These are phyloP conservation scores for Morone saxatilis DNA, from an alignment of 2,113 vertebrate species.

Conservation along the genomic window DNA sequence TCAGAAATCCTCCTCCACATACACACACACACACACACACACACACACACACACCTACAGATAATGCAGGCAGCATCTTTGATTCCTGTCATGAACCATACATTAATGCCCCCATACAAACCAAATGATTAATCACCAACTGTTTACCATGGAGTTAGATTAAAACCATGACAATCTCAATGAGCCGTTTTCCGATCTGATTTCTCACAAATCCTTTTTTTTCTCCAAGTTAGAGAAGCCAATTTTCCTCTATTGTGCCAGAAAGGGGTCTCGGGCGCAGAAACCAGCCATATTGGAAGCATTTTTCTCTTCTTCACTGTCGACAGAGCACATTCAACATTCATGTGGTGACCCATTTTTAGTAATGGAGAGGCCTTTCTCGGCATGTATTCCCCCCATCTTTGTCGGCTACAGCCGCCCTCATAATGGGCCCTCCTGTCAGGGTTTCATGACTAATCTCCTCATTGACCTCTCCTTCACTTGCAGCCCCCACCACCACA, in stretches of 20 bases:
- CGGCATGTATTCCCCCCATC: conserved; percentile 40
- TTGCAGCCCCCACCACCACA: conserved; percentile 39
- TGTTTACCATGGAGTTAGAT: conserved; percentile 27
- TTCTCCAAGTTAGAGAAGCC: conserved; percentile 27
- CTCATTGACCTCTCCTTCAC: conserved; percentile 81
- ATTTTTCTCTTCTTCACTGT: conserved; percentile 48
- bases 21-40: background rate
- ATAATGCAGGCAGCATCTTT: background rate
- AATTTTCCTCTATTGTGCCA: conserved; percentile 46
- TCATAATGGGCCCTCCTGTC: conserved; percentile 75
- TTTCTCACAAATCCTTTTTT: conserved; percentile 36
- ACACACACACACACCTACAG: background rate
- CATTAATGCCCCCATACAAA: conserved; percentile 4
- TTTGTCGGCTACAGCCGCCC: conserved; percentile 45
- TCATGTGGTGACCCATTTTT: conserved; percentile 80
- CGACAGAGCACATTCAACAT: conserved; percentile 78
- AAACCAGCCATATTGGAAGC: conserved; percentile 16
- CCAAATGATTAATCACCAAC: conserved; percentile 10
- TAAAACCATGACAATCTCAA: conserved; percentile 14
- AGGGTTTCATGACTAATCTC: conserved; percentile 78
- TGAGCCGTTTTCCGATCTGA: conserved; percentile 25
- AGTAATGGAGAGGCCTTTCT: conserved; percentile 78
- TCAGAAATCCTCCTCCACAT: background rate
- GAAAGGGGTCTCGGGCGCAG: conserved; percentile 10
- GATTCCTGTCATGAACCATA: conserved; percentile 7